Evolutionary conservation across 2,888 invertebrate species (phyloP).

Genomic region (Cheilosia soror): DNA sequence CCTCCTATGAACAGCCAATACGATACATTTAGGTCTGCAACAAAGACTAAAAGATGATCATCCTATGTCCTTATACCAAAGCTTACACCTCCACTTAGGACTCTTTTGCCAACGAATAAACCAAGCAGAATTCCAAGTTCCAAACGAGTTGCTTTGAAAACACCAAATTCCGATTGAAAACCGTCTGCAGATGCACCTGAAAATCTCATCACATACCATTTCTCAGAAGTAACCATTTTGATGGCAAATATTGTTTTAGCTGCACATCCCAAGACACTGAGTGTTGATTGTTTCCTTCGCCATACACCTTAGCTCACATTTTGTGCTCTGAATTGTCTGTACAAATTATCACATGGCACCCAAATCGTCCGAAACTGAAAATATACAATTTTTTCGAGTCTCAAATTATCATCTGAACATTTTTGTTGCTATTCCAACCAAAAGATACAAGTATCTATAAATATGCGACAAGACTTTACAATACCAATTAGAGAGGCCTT

Average conservation of each 20-base stretch:
- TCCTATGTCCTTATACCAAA: too few species aligned
- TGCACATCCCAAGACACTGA: conserved; percentile 1
- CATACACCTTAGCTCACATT: neutral
- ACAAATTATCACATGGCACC: conserved; percentile 70
- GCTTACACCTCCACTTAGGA: too few species aligned
- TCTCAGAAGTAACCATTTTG: neutral
- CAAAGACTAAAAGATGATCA: too few species aligned
- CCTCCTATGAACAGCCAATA: too few species aligned
- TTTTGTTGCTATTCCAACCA: neutral
- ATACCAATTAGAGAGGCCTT: conserved; percentile 56
- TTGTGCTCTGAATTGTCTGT: conserved; percentile 55
- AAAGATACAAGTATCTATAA: neutral
- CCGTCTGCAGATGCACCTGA: too few species aligned
- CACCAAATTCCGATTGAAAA: too few species aligned
- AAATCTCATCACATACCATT: neutral
- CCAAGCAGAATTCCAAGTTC: too few species aligned
- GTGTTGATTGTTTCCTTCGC: conserved; percentile 27
- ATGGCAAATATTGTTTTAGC: conserved; percentile 26
- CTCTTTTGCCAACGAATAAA: too few species aligned
- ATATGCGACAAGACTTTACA: conserved; percentile 51
- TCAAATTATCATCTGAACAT: conserved; percentile 19
- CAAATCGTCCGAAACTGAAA: conserved; percentile 48
- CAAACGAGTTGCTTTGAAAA: too few species aligned
- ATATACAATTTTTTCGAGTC: conserved; percentile 5
- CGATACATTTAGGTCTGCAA: too few species aligned